phyloP scores from a whole-genome alignment of 2,797 vertebrate genomes.

The Esox lucius region DNA sequence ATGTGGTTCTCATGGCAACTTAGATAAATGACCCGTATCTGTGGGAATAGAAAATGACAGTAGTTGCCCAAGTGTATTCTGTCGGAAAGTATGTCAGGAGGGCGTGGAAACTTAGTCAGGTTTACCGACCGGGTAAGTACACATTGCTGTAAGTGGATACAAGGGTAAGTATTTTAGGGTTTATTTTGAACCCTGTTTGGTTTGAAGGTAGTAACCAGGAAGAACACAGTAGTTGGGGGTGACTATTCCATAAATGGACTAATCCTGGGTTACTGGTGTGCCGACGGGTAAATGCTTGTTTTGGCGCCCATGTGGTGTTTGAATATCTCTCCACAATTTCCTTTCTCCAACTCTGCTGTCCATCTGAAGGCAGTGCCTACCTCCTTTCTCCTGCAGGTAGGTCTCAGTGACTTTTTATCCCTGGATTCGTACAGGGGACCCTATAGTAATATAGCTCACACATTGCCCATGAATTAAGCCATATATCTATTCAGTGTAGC shows the following conservation, averaged over 20 bases:
- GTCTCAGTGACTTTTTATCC: conserved; percentile 58
- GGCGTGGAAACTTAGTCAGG: conserved; percentile 42
- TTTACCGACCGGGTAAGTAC: conserved; percentile 70
- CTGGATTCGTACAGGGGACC: conserved; percentile 16
- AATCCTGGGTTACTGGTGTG: conserved; percentile 16
- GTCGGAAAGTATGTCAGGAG: conserved; percentile 46
- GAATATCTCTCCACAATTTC: conserved; percentile 51
- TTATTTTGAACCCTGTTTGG: conserved; percentile 12
- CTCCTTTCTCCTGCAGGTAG: conserved; percentile 72
- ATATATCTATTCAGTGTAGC: conserved; percentile 23
- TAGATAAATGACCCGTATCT: conserved; percentile 29
- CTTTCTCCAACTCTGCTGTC: conserved; percentile 54
- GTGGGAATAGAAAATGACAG: conserved; percentile 27
- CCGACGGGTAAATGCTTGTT: conserved; percentile 17
- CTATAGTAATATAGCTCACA: conserved; percentile 31
- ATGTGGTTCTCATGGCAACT: conserved; percentile 51
- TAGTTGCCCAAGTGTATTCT: conserved; percentile 33
- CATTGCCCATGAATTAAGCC: conserved; percentile 34
- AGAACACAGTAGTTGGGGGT: not conserved
- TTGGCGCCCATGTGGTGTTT: conserved; percentile 18
- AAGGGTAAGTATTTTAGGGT: conserved; percentile 61
- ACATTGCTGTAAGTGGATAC: not conserved
- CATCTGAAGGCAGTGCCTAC: conserved; percentile 48
- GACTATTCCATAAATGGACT: not conserved
- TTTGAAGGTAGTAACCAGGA: conserved; percentile 1